Evolutionary conservation across 2,888 invertebrate species (phyloP).

Genomic region (Drosophila meridionalis): DNA sequence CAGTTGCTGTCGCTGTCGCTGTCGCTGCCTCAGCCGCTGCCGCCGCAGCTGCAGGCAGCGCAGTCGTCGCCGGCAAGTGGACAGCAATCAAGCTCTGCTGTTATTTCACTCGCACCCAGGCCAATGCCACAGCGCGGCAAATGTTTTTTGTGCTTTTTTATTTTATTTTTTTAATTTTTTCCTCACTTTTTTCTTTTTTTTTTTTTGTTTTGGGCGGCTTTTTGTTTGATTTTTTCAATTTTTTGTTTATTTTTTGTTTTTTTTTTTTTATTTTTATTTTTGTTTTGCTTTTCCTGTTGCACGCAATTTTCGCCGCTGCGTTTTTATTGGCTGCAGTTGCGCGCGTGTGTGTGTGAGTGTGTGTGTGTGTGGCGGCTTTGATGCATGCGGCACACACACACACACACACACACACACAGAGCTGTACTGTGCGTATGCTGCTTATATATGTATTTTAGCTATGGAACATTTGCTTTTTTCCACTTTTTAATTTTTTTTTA

Average conservation of each 20-base stretch:
- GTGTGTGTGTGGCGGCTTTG: conserved; percentile 45
- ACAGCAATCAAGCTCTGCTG: conserved; percentile 64
- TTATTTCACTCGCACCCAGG: conserved; percentile 84
- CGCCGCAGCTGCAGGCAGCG: conserved; percentile 25
- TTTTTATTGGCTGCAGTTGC: conserved; percentile 85
- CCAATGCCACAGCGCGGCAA: conserved; percentile 37
- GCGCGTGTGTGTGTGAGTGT: conserved; percentile 55
- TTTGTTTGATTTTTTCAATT: conserved; percentile 19
- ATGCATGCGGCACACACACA: conserved; percentile 25
- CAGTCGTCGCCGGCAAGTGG: conserved; percentile 36
- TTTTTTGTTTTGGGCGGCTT: conserved; percentile 29
- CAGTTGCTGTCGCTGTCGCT: conserved; percentile 19
- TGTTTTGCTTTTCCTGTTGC: conserved; percentile 70
- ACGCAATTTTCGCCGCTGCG: conserved; percentile 83
- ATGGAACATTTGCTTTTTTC: conserved; percentile 48
- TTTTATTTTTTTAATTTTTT: conserved; percentile 57
- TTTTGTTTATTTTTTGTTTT: conserved; percentile 47
- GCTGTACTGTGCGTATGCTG: conserved; percentile 14
- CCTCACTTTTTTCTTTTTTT: conserved; percentile 40
- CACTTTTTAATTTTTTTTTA: conserved; percentile 47
- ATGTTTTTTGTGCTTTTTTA: conserved; percentile 34
- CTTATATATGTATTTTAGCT: conserved; percentile 73
- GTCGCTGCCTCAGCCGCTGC: conserved; percentile 30
- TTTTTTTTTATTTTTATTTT: conserved; percentile 46
- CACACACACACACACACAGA: conserved; percentile 10